Conservation (phyloP, 2,797 vertebrate species). For the Sebastes hubbsi region DNA sequence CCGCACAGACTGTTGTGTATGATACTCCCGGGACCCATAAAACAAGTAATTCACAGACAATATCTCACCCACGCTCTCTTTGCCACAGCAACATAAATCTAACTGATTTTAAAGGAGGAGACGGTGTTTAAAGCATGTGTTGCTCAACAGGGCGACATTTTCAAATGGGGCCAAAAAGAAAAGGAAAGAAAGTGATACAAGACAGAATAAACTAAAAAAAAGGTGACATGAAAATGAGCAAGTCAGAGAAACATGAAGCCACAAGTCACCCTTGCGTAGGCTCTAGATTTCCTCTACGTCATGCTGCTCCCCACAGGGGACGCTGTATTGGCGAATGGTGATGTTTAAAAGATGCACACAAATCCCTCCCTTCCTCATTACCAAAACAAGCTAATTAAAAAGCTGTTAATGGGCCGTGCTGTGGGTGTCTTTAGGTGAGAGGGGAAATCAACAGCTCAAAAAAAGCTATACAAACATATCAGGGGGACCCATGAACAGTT, state of each 20-base stretch:
- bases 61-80: constrained; percentile 72
- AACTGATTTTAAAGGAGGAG: constrained; percentile 72
- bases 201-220: constrained; percentile 33
- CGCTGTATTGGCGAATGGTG: neutral
- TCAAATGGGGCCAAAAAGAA: constrained; percentile 10
- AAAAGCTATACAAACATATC: constrained; percentile 23
- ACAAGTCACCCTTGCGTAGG: constrained; percentile 4
- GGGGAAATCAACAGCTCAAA: constrained; percentile 33
- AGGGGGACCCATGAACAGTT: constrained; percentile 22
- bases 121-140: constrained; percentile 60
- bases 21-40: constrained; percentile 74
- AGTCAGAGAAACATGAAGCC: neutral
- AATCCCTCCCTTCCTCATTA: constrained; percentile 72
- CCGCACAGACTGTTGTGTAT: constrained; percentile 69
- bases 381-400: constrained; percentile 82
- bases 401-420: constrained; percentile 74
- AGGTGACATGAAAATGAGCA: constrained; percentile 1
- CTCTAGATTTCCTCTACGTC: constrained; percentile 30
- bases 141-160: constrained; percentile 37
- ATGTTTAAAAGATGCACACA: constrained; percentile 51
- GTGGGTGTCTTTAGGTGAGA: constrained; percentile 48
- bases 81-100: constrained; percentile 71
- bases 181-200: constrained; percentile 33
- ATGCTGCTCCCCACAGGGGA: constrained; percentile 31
- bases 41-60: constrained; percentile 78